Conservation (phyloP, 2,113 vertebrate species). For the Dascyllus trimaculatus region DNA sequence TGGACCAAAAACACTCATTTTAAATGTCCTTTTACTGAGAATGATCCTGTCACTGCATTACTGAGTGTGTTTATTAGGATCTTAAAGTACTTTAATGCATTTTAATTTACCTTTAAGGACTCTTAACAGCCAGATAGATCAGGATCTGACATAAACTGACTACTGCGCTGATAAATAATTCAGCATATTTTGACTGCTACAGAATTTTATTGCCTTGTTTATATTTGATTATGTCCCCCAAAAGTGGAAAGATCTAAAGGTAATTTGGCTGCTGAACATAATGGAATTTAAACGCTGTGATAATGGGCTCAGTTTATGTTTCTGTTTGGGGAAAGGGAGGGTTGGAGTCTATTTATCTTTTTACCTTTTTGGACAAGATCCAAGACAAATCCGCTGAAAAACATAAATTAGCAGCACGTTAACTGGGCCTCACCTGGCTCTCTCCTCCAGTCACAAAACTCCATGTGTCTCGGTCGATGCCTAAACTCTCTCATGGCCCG, state of each 20-base stretch:
- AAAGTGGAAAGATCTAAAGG: too few species aligned
- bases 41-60: neutral
- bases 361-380: conserved; percentile 53
- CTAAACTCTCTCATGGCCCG: conserved; percentile 29
- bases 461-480: conserved; percentile 24
- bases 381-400: conserved; percentile 57
- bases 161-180: neutral
- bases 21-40: neutral
- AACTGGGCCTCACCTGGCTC: conserved; percentile 58
- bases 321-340: neutral
- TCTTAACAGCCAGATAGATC: neutral
- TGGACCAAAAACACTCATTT: too few species aligned
- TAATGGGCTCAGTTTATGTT: conserved; percentile 29
- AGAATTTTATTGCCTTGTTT: neutral
- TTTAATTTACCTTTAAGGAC: neutral
- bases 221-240: neutral
- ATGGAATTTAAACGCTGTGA: conserved; percentile 27
- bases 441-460: conserved; percentile 45
- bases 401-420: conserved; percentile 62
- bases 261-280: conserved; percentile 8
- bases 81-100: neutral
- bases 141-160: neutral
- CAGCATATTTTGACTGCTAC: neutral
- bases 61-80: neutral
- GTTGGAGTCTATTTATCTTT: conserved; percentile 41